phyloP scores from a whole-genome alignment of 2,888 invertebrate species.

The Criorhina ranunculi region DNA sequence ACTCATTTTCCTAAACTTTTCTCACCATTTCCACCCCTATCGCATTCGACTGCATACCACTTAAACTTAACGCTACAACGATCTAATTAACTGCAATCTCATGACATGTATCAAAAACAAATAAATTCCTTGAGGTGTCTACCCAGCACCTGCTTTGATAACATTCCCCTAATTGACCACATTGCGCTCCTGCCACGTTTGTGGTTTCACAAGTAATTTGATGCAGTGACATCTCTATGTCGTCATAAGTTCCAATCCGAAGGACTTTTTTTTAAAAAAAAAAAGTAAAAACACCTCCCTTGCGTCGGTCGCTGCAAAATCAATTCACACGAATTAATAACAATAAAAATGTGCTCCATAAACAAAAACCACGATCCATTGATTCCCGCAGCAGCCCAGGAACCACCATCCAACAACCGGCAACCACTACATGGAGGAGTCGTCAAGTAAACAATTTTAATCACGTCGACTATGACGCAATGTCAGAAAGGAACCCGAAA shows the following conservation, averaged over 20 bases:
- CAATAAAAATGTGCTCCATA: slow-evolving; percentile 26
- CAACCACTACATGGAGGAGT: slow-evolving; percentile 5
- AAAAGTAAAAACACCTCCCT: not conserved
- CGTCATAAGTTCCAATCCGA: not conserved
- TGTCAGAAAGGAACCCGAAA: not conserved
- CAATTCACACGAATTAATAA: slow-evolving; percentile 43
- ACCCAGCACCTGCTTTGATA: slow-evolving; percentile 11
- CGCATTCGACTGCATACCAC: not conserved
- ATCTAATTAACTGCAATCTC: slow-evolving; percentile 10
- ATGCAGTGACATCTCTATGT: slow-evolving; percentile 44
- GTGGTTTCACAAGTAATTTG: slow-evolving; percentile 61
- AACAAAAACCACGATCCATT: slow-evolving; percentile 50
- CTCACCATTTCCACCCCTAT: too few species aligned
- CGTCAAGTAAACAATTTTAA: slow-evolving; percentile 38
- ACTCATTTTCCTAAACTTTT: too few species aligned
- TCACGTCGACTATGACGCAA: slow-evolving; percentile 28
- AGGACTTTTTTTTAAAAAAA: not conserved
- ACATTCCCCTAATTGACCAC: slow-evolving; percentile 52
- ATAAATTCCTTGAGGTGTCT: too few species aligned
- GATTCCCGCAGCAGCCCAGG: slow-evolving; percentile 21
- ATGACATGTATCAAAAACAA: not conserved
- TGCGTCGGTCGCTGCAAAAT: slow-evolving; percentile 12
- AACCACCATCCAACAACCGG: slow-evolving; percentile 30
- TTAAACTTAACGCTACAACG: not conserved
- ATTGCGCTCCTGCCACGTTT: slow-evolving; percentile 11